Percentiles rank a stretch among this genome's conserved stretches.
phyloP scores from a whole-genome alignment of 1,140 invertebrate species.

The Dysdera silvatica region DNA sequence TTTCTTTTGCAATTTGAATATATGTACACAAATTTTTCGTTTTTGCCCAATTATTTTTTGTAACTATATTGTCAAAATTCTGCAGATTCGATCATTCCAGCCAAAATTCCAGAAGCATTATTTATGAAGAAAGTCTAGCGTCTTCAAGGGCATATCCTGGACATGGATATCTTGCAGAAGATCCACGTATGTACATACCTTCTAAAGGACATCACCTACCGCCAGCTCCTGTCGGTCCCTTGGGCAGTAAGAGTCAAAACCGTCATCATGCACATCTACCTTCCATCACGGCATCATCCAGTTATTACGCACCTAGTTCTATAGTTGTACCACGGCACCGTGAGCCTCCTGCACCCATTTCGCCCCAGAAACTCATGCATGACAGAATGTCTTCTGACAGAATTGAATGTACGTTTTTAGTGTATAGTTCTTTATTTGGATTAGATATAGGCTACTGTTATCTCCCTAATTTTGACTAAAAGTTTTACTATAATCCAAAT shows the following conservation, averaged over 20 bases:
- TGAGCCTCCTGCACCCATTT: constrained; percentile 31
- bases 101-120: constrained; percentile 15
- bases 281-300: constrained; percentile 26
- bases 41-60: no score
- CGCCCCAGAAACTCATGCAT: constrained; percentile 13
- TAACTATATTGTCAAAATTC: no score
- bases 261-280: constrained; percentile 19
- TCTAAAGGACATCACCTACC: constrained; percentile 25
- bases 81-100: constrained; percentile 19
- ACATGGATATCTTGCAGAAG: constrained; percentile 15
- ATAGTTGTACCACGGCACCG: constrained; percentile 19
- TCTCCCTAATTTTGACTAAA: no score
- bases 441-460: no score
- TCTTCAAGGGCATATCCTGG: constrained; percentile 21
- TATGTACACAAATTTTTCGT: no score
- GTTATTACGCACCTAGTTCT: constrained; percentile 29
- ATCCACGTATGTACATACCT: constrained; percentile 1
- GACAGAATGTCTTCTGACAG: constrained; percentile 52
- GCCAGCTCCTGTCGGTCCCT: constrained; percentile 29
- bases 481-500: no score
- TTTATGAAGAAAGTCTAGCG: constrained; percentile 30
- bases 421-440: neutral
- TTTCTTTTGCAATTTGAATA: no score
- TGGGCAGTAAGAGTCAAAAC: neutral
- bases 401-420: constrained; percentile 52